phyloP scores from a whole-genome alignment of 2,113 vertebrate genomes.

The Podilymbus podiceps region DNA sequence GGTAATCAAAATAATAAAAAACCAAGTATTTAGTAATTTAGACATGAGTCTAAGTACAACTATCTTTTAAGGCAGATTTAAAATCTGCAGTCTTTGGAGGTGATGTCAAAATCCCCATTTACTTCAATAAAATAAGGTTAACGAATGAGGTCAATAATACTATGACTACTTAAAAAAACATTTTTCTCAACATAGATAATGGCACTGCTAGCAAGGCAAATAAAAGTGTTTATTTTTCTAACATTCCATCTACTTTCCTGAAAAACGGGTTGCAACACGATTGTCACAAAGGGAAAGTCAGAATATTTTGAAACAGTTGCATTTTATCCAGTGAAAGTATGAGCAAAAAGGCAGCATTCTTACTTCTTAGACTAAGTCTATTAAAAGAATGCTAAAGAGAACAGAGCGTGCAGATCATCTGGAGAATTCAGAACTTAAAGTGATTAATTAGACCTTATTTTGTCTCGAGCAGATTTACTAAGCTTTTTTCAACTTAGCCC shows the following conservation, averaged over 20 bases:
- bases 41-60: background rate
- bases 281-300: slow-evolving; percentile 6
- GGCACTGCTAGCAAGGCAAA: background rate
- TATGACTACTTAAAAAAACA: background rate
- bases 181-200: background rate
- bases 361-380: slow-evolving; percentile 37
- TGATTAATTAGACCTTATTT: slow-evolving; percentile 84
- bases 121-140: background rate
- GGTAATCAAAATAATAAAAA: background rate
- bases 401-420: slow-evolving; percentile 66
- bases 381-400: slow-evolving; percentile 60
- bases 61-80: background rate
- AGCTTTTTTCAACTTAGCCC: slow-evolving; percentile 72
- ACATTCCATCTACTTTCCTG: background rate
- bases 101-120: background rate
- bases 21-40: background rate
- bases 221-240: slow-evolving; percentile 52
- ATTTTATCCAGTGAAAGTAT: slow-evolving; percentile 17
- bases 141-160: background rate
- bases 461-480: slow-evolving; percentile 76
- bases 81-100: background rate
- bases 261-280: slow-evolving; percentile 35
- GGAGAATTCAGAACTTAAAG: slow-evolving; percentile 74
- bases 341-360: slow-evolving; percentile 22
- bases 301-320: slow-evolving; percentile 34